Base-by-base conservation (phyloP, 2,888 invertebrate genomes). In the Ochropleura leucogaster region DNA sequence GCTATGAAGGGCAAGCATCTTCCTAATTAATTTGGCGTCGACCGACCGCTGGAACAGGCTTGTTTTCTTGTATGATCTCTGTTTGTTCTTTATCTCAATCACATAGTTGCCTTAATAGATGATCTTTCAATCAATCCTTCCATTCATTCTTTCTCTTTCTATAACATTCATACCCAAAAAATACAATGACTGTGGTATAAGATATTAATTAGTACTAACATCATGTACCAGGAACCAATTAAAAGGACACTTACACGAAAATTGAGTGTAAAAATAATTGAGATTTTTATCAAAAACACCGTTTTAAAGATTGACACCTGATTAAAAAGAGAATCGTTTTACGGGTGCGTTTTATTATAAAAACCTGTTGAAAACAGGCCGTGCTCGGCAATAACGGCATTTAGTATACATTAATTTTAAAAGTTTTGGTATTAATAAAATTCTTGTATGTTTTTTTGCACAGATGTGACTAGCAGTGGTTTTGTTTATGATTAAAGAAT, bases 361-460 rank as follows among this genome's bases (percentile, higher is more conserved):
- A 75, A 76, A 85, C 80, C 64, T 49, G 82, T 77, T 72, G 44
- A 16, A 49, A 60, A 64, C 75, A 40, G 49, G 57, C 62, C 40
- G 57, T 42, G 44, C 57, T 47, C 55, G 63, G 63, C 42, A 62
- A 60, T 72, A 80, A 71, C 65, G 72, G 66, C n/a, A 55, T 62
- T 72, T 72, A 42, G 42, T 65, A 65, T 46, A 59, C 71, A 79
- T 55, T 69, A 68, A 12, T 44, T 62, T 64, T n/a, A 72, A 64
- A 40, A 42, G 44, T 74, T 63, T 55, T 59, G 20, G 6, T 18
- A 9, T 63, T 30, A 62, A 49, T 57, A 18, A 75, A 46, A 64
- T 62, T 4, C 16, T 49, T 72, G 20, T 49, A 20, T 47, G 16
- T 0, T 53, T 68, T 76, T 65, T 64, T 59, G n/a, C 53, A 30